Evolutionary conservation across 2,888 invertebrate genomes (phyloP), one percentile per base, ranked within the genome.

Genomic region (Hesperia comma): DNA sequence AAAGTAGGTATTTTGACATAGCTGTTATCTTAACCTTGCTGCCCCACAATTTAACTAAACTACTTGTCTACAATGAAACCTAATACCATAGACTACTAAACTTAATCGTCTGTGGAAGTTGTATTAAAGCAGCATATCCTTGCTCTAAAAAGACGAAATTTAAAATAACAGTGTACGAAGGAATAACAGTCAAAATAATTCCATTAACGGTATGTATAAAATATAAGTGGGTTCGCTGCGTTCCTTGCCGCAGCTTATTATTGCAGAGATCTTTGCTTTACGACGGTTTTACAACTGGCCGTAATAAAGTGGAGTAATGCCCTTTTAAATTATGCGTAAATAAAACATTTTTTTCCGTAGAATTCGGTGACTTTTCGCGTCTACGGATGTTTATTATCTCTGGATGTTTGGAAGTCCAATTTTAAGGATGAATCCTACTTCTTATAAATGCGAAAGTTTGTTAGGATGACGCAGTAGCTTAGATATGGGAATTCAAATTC

Each of bases 241-340:
- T 57, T 61, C 37, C 60, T 49, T 19, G 15, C 51, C 33, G 26
- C 40, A 46, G 40, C 61, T 62, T 54, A 53, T 62, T 26, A 61
- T 51, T 41, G 41, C 37, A 1, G 21, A 54, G 61, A 62, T 62
- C 41, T 54, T 21, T 41, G 61, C 7, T 26, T 63, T 63, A 63
- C 63, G 63, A 56, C 46, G 41, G 56, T 63, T 63, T 63, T 63
- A 63, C 63, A 63, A 63, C 63, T 56, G 33, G 37, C 63, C 56
- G 41, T 63, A 33, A 37, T 62, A 55, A 62, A 54, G n/a, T 14
- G 54, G 40, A 43, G 26, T 41, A 54, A 62, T 32, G 41, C 41
- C 17, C 41, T 62, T 62, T 54, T 54, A 62, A 61, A 61, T 61
- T 61, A 61, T 26, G 15, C 53, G 61, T 61, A 53, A 41, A 53